phyloP scores from a whole-genome alignment of 1,140 invertebrate genomes.

The Reticulitermes speratus region DNA sequence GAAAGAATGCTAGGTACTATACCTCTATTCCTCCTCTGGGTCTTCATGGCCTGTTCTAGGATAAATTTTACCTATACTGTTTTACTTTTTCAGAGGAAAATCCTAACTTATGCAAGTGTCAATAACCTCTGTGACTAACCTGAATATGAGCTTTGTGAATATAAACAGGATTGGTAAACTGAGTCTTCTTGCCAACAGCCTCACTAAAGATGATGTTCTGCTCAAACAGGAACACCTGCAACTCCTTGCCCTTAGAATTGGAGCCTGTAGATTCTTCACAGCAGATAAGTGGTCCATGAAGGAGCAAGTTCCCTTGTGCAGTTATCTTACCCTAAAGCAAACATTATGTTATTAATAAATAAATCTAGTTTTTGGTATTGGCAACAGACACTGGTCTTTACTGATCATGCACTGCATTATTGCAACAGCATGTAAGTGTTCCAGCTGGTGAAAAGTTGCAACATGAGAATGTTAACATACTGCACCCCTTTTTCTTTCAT shows the following conservation, averaged over 20 bases:
- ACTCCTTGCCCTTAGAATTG: slow-evolving; percentile 64
- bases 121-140: slow-evolving; percentile 56
- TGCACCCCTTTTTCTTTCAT: no score
- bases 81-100: no score
- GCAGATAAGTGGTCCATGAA: slow-evolving; percentile 86
- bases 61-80: no score
- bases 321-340: slow-evolving; percentile 88
- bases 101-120: no score
- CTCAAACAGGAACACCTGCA: slow-evolving; percentile 97
- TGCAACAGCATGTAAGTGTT: no score
- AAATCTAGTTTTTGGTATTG: neutral
- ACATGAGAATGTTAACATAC: no score
- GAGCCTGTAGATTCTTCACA: slow-evolving; percentile 62
- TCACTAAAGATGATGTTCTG: slow-evolving; percentile 98
- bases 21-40: no score
- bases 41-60: no score
- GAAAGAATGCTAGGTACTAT: no score
- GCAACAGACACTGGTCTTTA: neutral
- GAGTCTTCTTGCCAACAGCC: slow-evolving; percentile 88
- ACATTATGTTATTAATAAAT: neutral
- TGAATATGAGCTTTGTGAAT: slow-evolving; percentile 96
- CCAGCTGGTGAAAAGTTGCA: no score
- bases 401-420: no score
- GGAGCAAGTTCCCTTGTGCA: slow-evolving; percentile 91
- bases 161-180: slow-evolving; percentile 93